Percentiles rank a stretch among this genome's conserved stretches.
Conservation (phyloP, 2,113 vertebrate genomes). For the Perca fluviatilis region DNA sequence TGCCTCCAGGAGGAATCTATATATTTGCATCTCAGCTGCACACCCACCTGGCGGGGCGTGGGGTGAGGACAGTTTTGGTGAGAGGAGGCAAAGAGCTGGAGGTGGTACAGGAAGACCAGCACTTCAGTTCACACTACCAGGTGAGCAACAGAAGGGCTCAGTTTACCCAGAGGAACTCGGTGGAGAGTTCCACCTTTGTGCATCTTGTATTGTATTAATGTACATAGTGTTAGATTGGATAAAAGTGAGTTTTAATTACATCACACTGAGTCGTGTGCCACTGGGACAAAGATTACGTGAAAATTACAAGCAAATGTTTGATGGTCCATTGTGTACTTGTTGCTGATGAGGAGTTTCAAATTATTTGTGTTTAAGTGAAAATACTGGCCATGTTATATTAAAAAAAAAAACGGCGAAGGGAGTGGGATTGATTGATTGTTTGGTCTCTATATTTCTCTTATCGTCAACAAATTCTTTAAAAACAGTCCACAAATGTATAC, state of each 20-base stretch:
- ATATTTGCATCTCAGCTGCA: slow-evolving; percentile 98
- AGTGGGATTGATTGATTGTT: too few species aligned
- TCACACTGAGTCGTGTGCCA: not conserved
- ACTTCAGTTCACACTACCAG: slow-evolving; percentile 98
- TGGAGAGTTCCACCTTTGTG: not conserved
- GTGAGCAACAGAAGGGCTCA: slow-evolving; percentile 71
- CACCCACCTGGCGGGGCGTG: slow-evolving; percentile 91
- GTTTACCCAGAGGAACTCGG: not conserved
- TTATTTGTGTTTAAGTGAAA: too few species aligned
- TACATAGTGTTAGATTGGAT: not conserved
- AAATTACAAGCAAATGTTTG: not conserved
- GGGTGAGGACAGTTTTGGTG: slow-evolving; percentile 89
- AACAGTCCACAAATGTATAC: too few species aligned
- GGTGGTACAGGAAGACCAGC: slow-evolving; percentile 91
- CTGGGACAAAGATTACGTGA: slow-evolving; percentile 14
- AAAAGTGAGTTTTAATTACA: not conserved
- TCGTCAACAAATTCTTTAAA: too few species aligned
- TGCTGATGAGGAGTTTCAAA: too few species aligned
- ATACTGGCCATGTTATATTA: too few species aligned
- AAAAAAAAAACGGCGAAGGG: too few species aligned
- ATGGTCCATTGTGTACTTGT: not conserved
- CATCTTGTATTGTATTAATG: not conserved
- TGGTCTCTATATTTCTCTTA: too few species aligned
- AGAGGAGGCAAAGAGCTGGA: slow-evolving; percentile 85
- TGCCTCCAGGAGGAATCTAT: slow-evolving; percentile 86